These are phyloP conservation scores for Nansenia antarctica DNA, from an alignment of 2,113 vertebrate species.

Conservation along the genomic window DNA sequence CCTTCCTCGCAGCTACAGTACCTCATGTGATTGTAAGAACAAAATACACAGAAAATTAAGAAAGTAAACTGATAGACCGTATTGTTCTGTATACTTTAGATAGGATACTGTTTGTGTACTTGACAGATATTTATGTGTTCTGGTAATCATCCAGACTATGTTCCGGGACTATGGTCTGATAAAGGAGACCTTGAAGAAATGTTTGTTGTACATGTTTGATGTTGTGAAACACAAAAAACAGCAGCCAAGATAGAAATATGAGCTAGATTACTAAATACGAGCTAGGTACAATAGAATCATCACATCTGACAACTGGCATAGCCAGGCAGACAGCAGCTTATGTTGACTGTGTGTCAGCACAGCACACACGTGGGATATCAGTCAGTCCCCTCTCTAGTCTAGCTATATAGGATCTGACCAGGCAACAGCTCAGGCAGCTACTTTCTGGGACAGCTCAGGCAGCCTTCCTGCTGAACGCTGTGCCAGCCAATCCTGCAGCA, in stretches of 20 bases:
- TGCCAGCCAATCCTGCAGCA: no score
- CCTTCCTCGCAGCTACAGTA: neutral
- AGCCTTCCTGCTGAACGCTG: no score
- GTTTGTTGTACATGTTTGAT: conserved; percentile 31
- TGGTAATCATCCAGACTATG: neutral
- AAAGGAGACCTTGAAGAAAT: neutral
- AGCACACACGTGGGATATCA: no score
- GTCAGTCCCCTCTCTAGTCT: no score
- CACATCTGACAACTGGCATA: no score
- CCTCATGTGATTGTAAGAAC: neutral
- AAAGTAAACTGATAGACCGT: neutral
- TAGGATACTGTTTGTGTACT: conserved; percentile 4
- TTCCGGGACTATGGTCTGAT: conserved; percentile 34
- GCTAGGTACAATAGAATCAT: no score
- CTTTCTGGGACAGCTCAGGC: neutral
- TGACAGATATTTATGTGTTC: neutral
- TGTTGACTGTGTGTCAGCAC: no score
- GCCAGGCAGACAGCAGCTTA: no score
- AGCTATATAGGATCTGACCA: neutral
- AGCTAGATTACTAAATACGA: no score
- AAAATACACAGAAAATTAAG: neutral
- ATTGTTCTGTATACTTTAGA: neutral
- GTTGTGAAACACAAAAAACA: neutral
- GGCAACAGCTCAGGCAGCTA: neutral
- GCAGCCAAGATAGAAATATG: no score